Base-by-base conservation (phyloP, 2,888 invertebrate genomes). In the Latheticus oryzae region DNA sequence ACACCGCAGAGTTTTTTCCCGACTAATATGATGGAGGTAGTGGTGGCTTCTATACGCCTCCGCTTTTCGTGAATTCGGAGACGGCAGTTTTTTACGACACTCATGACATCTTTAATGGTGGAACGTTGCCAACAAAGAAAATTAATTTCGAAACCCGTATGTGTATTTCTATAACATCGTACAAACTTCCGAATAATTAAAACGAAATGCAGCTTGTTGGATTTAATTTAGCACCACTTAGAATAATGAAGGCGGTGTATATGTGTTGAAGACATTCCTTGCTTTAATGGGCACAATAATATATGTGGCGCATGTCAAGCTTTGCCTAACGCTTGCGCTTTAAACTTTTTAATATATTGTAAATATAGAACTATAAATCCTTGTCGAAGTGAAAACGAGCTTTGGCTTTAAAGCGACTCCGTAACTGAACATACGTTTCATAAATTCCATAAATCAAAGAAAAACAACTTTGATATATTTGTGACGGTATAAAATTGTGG, bases 171-270 rank as follows among this genome's bases (percentile, higher is more conserved):
- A 55, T 62, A 64, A 58, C 62, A 58, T 51, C 60, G 58, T 61
- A 62, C 63, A 61, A 68, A 64, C 58, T 65, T 65, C 60, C 57
- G 56, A 62, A 64, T 72, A 72, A 72, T 72, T 72, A 70, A 71
- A 70, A 69, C 60, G 69, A 68, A 71, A 69, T 65, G 65, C 67
- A 66, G 65, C 67, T 63, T 66, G 62, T 58, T 66, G 33, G 66
- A 65, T 68, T 66, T 72, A 72, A 72, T 72, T 70, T 72, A 21
- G 58, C 68, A 59, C 65, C 72, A 72, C 72, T 73, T 68, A 68
- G 63, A 67, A 68, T 72, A 73, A 73, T 73, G 70, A 71, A 71
- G 69, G n/a, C n/a, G 45, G 43, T n/a, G n/a, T 42, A 32, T 28
- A 13, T 42, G 42, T 47, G 47, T 48, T 47, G 32, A 12, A n/a